phyloP scores from a whole-genome alignment of 2,797 vertebrate species.

The Aselliscus stoliczkanus region DNA sequence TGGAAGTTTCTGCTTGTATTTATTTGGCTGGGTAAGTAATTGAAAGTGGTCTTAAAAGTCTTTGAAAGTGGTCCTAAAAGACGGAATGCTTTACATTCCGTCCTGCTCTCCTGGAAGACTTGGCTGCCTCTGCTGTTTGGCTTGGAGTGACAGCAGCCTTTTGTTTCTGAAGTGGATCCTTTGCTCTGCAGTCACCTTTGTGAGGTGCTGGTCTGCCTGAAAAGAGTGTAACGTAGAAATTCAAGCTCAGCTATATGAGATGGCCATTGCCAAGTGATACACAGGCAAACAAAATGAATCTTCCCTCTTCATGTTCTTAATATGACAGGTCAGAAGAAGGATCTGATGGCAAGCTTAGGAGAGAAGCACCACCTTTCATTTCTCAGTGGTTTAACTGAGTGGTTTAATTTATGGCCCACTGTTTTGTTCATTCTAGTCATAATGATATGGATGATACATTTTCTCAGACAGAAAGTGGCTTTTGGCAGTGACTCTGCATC shows the following conservation, averaged over 20 bases:
- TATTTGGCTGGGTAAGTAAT: not conserved
- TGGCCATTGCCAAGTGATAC: constrained; percentile 8
- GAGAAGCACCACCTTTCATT: constrained; percentile 51
- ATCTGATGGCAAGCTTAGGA: not conserved
- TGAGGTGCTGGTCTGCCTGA: not conserved
- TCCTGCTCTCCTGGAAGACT: not conserved
- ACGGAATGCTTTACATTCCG: not conserved
- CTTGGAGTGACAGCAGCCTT: not conserved
- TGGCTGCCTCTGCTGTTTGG: not conserved
- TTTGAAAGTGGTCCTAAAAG: too few species aligned
- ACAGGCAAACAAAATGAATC: not conserved
- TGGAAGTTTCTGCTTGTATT: not conserved
- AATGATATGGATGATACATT: not conserved
- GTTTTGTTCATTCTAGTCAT: constrained; percentile 26
- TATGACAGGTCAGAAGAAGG: constrained; percentile 15
- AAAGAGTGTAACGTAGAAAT: constrained; percentile 1
- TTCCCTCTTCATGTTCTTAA: not conserved
- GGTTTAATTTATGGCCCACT: not conserved
- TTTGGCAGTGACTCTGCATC: constrained; percentile 17
- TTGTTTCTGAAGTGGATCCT: not conserved
- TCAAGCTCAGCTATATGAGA: not conserved
- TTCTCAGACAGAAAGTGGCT: not conserved
- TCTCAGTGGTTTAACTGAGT: constrained; percentile 60
- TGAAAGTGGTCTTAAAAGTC: not conserved
- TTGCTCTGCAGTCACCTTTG: not conserved